Evolutionary conservation across 2,888 invertebrate species (phyloP).

Genomic region (Heliconius charithonia): DNA sequence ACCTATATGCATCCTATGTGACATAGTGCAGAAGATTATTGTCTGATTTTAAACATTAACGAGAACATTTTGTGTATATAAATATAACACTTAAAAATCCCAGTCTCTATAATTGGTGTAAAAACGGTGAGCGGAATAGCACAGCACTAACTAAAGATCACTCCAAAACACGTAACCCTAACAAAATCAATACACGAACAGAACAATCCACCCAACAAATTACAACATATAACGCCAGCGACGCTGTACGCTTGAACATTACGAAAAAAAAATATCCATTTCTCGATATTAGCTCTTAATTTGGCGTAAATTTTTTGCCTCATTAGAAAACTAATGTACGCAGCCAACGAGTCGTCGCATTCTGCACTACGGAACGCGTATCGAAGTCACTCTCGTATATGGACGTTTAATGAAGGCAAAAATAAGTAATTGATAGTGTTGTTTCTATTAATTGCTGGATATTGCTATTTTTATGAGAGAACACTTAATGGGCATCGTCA

Average conservation of each 20-base stretch:
- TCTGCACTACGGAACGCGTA: background rate
- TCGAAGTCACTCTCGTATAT: background rate
- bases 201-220: background rate
- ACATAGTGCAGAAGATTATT: too few species aligned
- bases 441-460: slow-evolving; percentile 1
- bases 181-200: background rate
- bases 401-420: background rate
- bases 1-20: too few species aligned
- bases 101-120: too few species aligned
- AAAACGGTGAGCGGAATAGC: too few species aligned
- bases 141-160: too few species aligned
- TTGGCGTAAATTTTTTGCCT: slow-evolving; percentile 16
- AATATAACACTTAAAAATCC: too few species aligned
- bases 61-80: too few species aligned
- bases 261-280: slow-evolving; percentile 1
- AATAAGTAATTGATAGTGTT: slow-evolving; percentile 5
- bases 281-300: slow-evolving; percentile 21
- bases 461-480: background rate
- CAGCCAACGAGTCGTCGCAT: slow-evolving; percentile 16
- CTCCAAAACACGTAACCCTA: background rate
- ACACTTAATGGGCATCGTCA: too few species aligned
- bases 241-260: background rate
- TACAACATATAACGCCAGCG: background rate
- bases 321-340: slow-evolving; percentile 18
- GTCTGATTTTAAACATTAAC: too few species aligned